These are phyloP conservation scores for Corydoras sp. DNA, from an alignment of 2,113 vertebrate genomes.

Conservation along the genomic window DNA sequence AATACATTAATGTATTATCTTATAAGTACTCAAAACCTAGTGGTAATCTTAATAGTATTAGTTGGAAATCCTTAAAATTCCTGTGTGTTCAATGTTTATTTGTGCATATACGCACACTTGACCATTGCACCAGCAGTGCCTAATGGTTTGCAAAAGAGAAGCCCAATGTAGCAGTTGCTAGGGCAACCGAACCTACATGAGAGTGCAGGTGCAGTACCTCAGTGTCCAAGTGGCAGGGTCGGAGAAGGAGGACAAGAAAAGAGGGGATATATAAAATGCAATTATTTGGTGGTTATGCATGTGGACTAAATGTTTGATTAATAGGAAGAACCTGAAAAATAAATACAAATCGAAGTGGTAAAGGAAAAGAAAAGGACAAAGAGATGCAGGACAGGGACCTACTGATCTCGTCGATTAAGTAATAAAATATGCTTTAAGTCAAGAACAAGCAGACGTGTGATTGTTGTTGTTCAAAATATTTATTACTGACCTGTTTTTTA, in stretches of 20 bases:
- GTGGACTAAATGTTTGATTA: too few species aligned
- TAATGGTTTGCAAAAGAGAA: slow-evolving; percentile 60
- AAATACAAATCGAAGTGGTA: too few species aligned
- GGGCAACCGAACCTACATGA: slow-evolving; percentile 62
- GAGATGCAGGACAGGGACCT: too few species aligned
- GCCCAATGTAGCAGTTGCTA: slow-evolving; percentile 64
- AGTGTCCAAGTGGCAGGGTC: slow-evolving; percentile 56
- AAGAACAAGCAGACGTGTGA: too few species aligned
- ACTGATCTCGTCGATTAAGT: too few species aligned
- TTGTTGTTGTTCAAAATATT: background rate
- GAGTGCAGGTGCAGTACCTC: slow-evolving; percentile 65
- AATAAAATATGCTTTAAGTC: too few species aligned
- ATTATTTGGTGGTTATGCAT: slow-evolving; percentile 33
- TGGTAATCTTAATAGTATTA: background rate
- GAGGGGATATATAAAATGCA: slow-evolving; percentile 23
- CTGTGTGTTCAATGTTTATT: slow-evolving; percentile 26
- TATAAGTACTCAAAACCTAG: too few species aligned
- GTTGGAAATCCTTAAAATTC: background rate
- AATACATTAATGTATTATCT: too few species aligned
- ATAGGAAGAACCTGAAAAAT: too few species aligned
- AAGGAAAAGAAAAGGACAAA: too few species aligned
- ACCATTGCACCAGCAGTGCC: slow-evolving; percentile 50
- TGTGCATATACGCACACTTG: background rate
- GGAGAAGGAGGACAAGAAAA: background rate
- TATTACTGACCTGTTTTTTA: background rate